Evolutionary conservation across 2,888 invertebrate species (phyloP).

Genomic region (Pammene aurita): DNA sequence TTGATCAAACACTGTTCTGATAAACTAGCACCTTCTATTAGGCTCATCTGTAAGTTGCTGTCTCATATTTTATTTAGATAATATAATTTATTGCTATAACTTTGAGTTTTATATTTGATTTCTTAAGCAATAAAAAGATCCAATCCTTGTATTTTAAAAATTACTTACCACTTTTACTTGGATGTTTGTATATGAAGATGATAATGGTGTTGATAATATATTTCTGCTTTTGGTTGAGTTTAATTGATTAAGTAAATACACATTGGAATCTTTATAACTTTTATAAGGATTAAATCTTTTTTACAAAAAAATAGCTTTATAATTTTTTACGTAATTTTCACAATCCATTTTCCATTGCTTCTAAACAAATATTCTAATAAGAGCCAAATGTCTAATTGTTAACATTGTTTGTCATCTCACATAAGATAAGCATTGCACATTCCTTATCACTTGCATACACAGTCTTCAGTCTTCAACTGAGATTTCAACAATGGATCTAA

Average conservation of each 20-base stretch:
- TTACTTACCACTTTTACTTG: background rate
- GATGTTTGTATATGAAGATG: no score
- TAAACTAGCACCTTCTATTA: conserved; percentile 17
- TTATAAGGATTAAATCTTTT: no score
- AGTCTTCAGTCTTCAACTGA: background rate
- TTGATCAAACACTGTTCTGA: conserved; percentile 27
- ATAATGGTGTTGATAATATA: no score
- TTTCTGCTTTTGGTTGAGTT: no score
- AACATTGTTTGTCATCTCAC: background rate
- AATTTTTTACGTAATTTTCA: no score
- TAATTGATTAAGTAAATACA: no score
- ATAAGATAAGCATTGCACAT: conserved; percentile 9
- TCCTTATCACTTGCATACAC: background rate
- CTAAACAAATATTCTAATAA: no score
- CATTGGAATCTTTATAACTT: no score
- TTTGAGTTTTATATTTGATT: background rate
- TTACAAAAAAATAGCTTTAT: no score
- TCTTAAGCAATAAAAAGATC: background rate
- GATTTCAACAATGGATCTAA: background rate
- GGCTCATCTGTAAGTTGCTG: conserved; percentile 18
- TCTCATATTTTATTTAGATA: background rate
- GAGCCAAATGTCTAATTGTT: background rate
- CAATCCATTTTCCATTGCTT: no score
- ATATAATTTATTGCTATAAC: background rate
- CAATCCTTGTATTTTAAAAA: background rate